Evolutionary conservation across 2,888 invertebrate genomes (phyloP).

Genomic region (Leuctra nigra): DNA sequence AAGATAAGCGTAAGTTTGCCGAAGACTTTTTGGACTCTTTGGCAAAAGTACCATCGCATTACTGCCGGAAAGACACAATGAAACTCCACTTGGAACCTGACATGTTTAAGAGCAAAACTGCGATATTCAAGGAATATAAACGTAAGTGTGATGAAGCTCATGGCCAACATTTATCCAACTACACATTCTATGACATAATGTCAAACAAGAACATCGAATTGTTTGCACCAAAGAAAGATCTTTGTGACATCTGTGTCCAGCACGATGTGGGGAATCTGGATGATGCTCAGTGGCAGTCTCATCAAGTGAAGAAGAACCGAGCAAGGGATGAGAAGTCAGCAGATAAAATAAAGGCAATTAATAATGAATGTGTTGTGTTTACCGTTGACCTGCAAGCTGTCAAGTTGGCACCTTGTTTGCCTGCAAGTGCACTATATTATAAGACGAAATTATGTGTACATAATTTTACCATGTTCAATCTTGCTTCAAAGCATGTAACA

Average conservation of each 20-base stretch:
- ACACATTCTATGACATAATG: conserved; percentile 29
- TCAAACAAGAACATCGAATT: conserved; percentile 30
- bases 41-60: conserved; percentile 28
- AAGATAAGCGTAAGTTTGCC: not conserved
- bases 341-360: conserved; percentile 21
- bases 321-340: conserved; percentile 31
- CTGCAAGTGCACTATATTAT: conserved; percentile 31
- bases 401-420: conserved; percentile 30
- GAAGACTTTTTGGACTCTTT: not conserved
- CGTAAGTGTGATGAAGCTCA: conserved; percentile 26
- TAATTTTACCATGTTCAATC: conserved; percentile 33
- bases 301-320: conserved; percentile 28
- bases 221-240: conserved; percentile 32
- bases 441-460: conserved; percentile 34
- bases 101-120: conserved; percentile 22
- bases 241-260: conserved; percentile 30
- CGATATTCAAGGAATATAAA: conserved; percentile 28
- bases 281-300: conserved; percentile 29
- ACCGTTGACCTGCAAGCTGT: conserved; percentile 33
- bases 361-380: conserved; percentile 28
- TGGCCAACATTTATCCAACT: conserved; percentile 24
- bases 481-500: conserved; percentile 27
- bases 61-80: conserved; percentile 28
- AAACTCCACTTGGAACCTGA: conserved; percentile 31
- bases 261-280: conserved; percentile 30